Base-by-base conservation (phyloP, 1,140 invertebrate genomes). In the Pseudobourletiella spinata region DNA sequence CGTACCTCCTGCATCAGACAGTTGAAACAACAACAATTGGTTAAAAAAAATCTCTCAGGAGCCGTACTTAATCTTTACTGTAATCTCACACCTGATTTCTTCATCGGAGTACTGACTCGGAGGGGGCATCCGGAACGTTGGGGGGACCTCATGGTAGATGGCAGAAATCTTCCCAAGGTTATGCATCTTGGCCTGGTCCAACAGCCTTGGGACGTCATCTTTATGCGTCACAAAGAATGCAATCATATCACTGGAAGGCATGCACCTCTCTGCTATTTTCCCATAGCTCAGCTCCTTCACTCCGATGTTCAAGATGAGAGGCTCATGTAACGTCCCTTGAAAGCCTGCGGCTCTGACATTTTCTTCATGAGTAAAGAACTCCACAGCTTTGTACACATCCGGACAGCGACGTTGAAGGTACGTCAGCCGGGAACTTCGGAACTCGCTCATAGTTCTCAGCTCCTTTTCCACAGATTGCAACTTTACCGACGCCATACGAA, bases 141-240 rank as follows among this genome's bases (percentile, higher is more conserved):
- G 4, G 4, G 6, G 4, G 67, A 64, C 6, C n/a, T n/a, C n/a
- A 59, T 61, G 83, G 74, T 84, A 80, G 0, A 87, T 75, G 48
- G 85, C 83, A 74, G 89, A 92, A 1, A 94, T 82, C 43, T 78
- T 76, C 57, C 91, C n/a, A n/a, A n/a, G 71, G 29, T 82, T 81
- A 43, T 81, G 76, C 59, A 86, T 77, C 3, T 82, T 79, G 62
- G 86, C 77, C 29, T 90, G 74, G 58, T 79, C 75, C 22, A 89
- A 75, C 35, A 94, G 80, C 2, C 79, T 65, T 65, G 89, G 86
- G 80, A 93, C 84, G 72, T 95, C 92, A 1, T 81, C 75, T 59
- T 81, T 84, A 62, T 85, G 78, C 70, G 89, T 86, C 73, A 89
- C 95, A 0, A 88, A 83, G 75, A 96, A 95, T 0, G 89, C 87